These are phyloP conservation scores for Rhabdomys dilectus DNA, from an alignment of 2,113 vertebrate species.

Conservation along the genomic window DNA sequence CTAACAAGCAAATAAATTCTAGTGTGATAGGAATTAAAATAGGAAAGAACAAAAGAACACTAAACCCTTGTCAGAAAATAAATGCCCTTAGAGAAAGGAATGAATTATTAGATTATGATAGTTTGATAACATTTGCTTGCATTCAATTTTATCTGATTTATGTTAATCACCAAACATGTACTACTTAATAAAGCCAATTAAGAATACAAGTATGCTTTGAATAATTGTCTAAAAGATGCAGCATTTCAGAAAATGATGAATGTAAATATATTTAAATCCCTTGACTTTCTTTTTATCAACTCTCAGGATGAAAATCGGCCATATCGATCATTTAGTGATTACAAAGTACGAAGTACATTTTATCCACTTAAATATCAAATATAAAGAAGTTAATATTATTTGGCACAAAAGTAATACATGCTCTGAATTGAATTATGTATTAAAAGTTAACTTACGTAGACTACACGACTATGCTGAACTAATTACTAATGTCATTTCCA, in stretches of 20 bases:
- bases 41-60: slow-evolving; percentile 19
- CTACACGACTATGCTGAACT: slow-evolving; percentile 43
- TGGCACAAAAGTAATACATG: slow-evolving; percentile 6
- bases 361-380: slow-evolving; percentile 33
- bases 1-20: slow-evolving; percentile 69
- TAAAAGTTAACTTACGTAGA: slow-evolving; percentile 69
- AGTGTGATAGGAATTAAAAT: slow-evolving; percentile 3
- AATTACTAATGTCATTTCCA: slow-evolving; percentile 78
- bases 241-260: slow-evolving; percentile 4
- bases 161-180: slow-evolving; percentile 33
- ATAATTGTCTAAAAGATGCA: slow-evolving; percentile 3
- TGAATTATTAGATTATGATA: slow-evolving; percentile 40
- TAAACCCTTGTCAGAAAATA: neutral
- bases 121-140: slow-evolving; percentile 35
- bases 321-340: neutral
- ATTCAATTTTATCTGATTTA: slow-evolving; percentile 44
- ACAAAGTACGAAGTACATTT: neutral
- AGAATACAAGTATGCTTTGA: slow-evolving; percentile 29
- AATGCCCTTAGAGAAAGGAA: neutral
- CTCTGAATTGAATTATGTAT: slow-evolving; percentile 43
- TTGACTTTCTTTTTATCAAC: neutral
- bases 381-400: slow-evolving; percentile 31
- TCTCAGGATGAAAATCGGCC: neutral
- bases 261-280: neutral
- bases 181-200: slow-evolving; percentile 62